Evolutionary conservation across 2,888 invertebrate species (phyloP), one percentile per base, ranked within the genome.

Genomic region (Tillus elongatus): DNA sequence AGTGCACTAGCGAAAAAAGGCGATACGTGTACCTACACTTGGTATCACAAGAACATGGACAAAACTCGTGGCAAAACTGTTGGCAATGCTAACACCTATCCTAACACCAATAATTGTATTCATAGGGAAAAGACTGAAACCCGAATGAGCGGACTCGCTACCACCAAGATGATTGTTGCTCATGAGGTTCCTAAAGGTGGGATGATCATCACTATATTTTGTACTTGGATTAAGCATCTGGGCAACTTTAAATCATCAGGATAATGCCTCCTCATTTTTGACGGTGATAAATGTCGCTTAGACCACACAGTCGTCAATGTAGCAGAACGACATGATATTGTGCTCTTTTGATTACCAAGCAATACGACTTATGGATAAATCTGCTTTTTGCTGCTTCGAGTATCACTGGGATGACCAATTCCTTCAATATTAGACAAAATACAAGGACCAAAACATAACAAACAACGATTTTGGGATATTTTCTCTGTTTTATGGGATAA

Each of bases 361-460:
- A 63, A 63, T 35, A 59, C 57, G 0, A 60, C 60, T 0, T 58
- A 46, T 60, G 44, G 58, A 59, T 46, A 59, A 58, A 43, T 36
- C 52, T 4, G 53, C n/a, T 57, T n/a, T 57, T 56, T 42, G 49
- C 28, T 46, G 51, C 3, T 57, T 54, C 45, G 57, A 60, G 42
- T 39, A 51, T 36, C 49, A 53, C 42, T 62, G 60, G 57, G 56
- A 61, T 41, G 45, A 53, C 32, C 52, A 58, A 46, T 46, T 57
- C 4, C 35, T 57, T 8, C n/a, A n/a, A n/a, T n/a, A n/a, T n/a
- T n/a, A n/a, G n/a, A n/a, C n/a, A 40, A 35, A 28, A 13, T 40
- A 54, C 38, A 41, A 46, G 28, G 50, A 50, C 31, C 41, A 50
- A 34, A 42, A 29, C 35, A 42, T 54, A 10, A 54, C 45, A n/a